A percentile compares a stretch with the other conserved stretches of the same genome.
Conservation (phyloP, 1,140 invertebrate species). For the Drosophila sechellia region DNA sequence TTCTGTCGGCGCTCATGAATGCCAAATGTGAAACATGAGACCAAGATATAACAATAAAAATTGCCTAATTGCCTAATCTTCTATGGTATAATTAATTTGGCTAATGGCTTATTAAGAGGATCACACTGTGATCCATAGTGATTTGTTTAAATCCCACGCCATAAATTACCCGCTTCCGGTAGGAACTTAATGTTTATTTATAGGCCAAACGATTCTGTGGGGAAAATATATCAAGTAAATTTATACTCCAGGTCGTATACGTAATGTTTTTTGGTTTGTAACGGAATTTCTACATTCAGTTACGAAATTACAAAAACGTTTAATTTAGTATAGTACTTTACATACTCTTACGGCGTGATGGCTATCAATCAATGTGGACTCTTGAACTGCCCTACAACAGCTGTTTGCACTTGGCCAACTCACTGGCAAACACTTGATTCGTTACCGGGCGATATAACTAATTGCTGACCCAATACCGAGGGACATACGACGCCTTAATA, state of each 20-base stretch:
- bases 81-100: slow-evolving; percentile 56
- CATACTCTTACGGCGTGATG: not conserved
- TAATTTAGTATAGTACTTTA: not conserved
- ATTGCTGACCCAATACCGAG: slow-evolving; percentile 76
- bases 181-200: slow-evolving; percentile 16
- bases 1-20: slow-evolving; percentile 45
- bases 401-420: slow-evolving; percentile 33
- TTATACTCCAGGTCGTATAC: slow-evolving; percentile 20
- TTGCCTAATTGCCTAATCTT: slow-evolving; percentile 55
- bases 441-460: slow-evolving; percentile 38
- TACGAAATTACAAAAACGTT: slow-evolving; percentile 2
- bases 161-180: slow-evolving; percentile 40
- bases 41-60: slow-evolving; percentile 58
- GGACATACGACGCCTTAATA: slow-evolving; percentile 57
- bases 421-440: slow-evolving; percentile 11
- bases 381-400: slow-evolving; percentile 7
- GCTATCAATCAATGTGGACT: slow-evolving; percentile 5
- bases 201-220: not conserved
- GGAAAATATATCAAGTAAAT: not conserved
- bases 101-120: slow-evolving; percentile 41
- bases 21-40: slow-evolving; percentile 68
- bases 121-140: slow-evolving; percentile 11
- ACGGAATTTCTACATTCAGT: slow-evolving; percentile 19
- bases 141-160: slow-evolving; percentile 30
- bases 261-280: slow-evolving; percentile 12